These are phyloP conservation scores for Takifugu ocellatus DNA, from an alignment of 2,797 vertebrate species.

Conservation along the genomic window DNA sequence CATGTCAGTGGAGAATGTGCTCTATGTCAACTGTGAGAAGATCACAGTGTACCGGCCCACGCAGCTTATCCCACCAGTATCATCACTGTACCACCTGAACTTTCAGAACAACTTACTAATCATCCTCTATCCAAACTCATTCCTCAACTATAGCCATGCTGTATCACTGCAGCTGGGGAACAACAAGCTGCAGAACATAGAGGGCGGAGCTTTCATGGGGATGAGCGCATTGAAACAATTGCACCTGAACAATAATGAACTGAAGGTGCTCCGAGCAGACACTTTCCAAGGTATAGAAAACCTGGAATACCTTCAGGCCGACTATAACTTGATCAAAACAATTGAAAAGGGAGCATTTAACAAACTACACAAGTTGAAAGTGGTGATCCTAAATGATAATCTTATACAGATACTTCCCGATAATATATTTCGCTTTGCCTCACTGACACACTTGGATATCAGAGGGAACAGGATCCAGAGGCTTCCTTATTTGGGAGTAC, in stretches of 20 bases:
- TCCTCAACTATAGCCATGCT: conserved; percentile 95
- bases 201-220: conserved; percentile 94
- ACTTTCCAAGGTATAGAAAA: conserved; percentile 98
- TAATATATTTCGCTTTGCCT: conserved; percentile 98
- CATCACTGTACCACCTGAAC: conserved; percentile 95
- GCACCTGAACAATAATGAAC: conserved; percentile 98
- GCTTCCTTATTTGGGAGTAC: conserved; percentile 93
- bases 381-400: conserved; percentile 98
- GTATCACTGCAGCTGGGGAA: conserved; percentile 97
- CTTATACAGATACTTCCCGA: conserved; percentile 93
- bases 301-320: conserved; percentile 99
- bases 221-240: conserved; percentile 95
- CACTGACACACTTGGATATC: conserved; percentile 98
- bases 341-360: conserved; percentile 98
- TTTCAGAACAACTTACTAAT: conserved; percentile 97
- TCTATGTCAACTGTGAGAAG: conserved; percentile 98
- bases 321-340: conserved; percentile 99
- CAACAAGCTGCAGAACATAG: conserved; percentile 97
- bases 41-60: conserved; percentile 94
- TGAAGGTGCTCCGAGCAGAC: conserved; percentile 94
- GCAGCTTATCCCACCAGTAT: conserved; percentile 91
- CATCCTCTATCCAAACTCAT: conserved; percentile 94
- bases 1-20: conserved; percentile 96
- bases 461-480: conserved; percentile 97
- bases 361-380: conserved; percentile 97